Evolutionary conservation across 2,888 invertebrate species (phyloP), one percentile per base, ranked within the genome.

Genomic region (Apodemia mormo): DNA sequence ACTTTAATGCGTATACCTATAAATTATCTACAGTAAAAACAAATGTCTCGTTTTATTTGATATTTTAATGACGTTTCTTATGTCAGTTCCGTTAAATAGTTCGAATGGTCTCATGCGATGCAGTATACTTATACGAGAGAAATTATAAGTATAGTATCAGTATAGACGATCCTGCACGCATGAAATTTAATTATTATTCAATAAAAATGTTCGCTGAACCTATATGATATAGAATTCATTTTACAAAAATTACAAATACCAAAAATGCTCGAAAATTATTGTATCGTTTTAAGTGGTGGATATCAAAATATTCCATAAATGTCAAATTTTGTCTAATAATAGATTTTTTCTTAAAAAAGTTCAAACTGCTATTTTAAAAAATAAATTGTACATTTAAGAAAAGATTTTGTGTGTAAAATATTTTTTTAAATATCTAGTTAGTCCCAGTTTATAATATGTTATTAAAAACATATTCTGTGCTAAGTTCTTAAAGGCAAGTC

Each of bases 61-160:
- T 87, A 85, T 85, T 87, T 84, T 85, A 88, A 88, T 86, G 86
- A 86, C 88, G 83, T 88, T 91, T 91, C 86, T 88, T 88, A 76
- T 76, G 84, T 87, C 86, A 90, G 86, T 89, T 89, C 89, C 87
- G 89, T 85, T 83, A 85, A 88, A 92, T 93, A 85, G 87, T 87
- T 89, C 76, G 86, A 83, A 92, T 91, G 82, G 86, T 83, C 82
- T 86, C 92, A 92, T 90, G 92, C 92, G 74, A 70, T 54, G 67
- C 22, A 91, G 83, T 76, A 77, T 79, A 52, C 52, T 52, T n/a
- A 52, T 52, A 52, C 80, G 77, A 79, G 74, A 79, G 74, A 80
- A 79, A 85, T 88, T 88, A 86, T 87, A 85, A 90, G 85, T 75
- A 83, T 81, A 83, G 84, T 49, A 49, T 49, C 49, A 14, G 82